Conservation (phyloP, 2,113 vertebrate genomes). For the Poeciliopsis prolifica region DNA sequence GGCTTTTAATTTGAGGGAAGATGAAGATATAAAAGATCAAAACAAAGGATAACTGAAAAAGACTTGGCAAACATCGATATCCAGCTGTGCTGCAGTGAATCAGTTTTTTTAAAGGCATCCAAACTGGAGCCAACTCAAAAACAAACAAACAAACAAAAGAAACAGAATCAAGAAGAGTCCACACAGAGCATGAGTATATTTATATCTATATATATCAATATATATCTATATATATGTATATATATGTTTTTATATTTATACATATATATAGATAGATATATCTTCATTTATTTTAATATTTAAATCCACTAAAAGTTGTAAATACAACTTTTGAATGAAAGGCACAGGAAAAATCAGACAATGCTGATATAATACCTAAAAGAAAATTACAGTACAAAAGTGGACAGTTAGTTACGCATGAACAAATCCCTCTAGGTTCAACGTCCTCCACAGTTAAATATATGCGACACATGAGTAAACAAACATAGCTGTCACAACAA, state of each 20-base stretch:
- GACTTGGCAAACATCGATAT: slow-evolving; percentile 51
- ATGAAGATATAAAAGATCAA: slow-evolving; percentile 64
- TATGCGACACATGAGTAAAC: slow-evolving; percentile 63
- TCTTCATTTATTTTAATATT: slow-evolving; percentile 90
- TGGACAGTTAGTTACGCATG: slow-evolving; percentile 91
- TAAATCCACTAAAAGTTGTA: slow-evolving; percentile 97
- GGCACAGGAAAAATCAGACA: slow-evolving; percentile 99
- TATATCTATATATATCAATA: slow-evolving; percentile 57
- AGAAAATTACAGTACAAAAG: slow-evolving; percentile 93
- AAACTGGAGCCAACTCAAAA: slow-evolving; percentile 24
- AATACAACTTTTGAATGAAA: slow-evolving; percentile 95
- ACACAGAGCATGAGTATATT: slow-evolving; percentile 56
- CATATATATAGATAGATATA: slow-evolving; percentile 80
- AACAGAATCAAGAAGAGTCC: slow-evolving; percentile 62
- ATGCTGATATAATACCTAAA: slow-evolving; percentile 92
- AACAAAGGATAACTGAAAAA: slow-evolving; percentile 28
- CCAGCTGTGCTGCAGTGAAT: slow-evolving; percentile 60
- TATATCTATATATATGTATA: slow-evolving; percentile 72
- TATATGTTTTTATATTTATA: slow-evolving; percentile 71
- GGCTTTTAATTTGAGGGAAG: slow-evolving; percentile 51
- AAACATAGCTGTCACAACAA: slow-evolving; percentile 75
- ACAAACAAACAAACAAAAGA: slow-evolving; percentile 14
- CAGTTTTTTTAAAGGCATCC: slow-evolving; percentile 31
- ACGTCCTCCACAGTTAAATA: slow-evolving; percentile 71
- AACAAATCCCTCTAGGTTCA: slow-evolving; percentile 83